These are phyloP conservation scores for Nephrotoma flavescens DNA, from an alignment of 2,888 invertebrate genomes.

Conservation along the genomic window DNA sequence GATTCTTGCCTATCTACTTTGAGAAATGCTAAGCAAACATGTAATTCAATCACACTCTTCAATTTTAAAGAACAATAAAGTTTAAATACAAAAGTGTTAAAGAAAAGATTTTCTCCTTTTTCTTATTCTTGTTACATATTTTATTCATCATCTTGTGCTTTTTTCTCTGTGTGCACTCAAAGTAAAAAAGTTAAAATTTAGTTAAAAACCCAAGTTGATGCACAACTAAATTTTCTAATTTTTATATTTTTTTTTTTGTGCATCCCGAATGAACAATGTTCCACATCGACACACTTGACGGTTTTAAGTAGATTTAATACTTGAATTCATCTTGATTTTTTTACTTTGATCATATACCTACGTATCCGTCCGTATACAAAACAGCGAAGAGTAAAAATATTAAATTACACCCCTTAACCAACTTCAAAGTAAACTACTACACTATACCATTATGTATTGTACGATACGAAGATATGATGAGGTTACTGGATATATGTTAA, in stretches of 20 bases:
- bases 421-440: background rate
- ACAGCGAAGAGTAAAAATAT: background rate
- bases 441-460: background rate
- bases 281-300: background rate
- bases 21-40: background rate
- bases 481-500: background rate
- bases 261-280: background rate
- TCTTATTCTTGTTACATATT: background rate
- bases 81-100: background rate
- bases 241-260: background rate
- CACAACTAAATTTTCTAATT: background rate
- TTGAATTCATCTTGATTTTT: background rate
- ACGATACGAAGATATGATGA: background rate
- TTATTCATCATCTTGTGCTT: background rate
- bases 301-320: slow-evolving; percentile 1
- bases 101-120: background rate
- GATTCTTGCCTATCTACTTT: background rate
- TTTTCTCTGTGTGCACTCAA: background rate
- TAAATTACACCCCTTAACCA: background rate
- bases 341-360: background rate
- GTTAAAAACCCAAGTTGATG: background rate
- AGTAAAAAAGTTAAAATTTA: background rate
- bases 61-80: background rate
- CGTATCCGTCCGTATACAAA: background rate
- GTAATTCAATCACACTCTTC: background rate